These are phyloP conservation scores for Loriculus beryllinus DNA, from an alignment of 2,797 vertebrate species.

Conservation along the genomic window DNA sequence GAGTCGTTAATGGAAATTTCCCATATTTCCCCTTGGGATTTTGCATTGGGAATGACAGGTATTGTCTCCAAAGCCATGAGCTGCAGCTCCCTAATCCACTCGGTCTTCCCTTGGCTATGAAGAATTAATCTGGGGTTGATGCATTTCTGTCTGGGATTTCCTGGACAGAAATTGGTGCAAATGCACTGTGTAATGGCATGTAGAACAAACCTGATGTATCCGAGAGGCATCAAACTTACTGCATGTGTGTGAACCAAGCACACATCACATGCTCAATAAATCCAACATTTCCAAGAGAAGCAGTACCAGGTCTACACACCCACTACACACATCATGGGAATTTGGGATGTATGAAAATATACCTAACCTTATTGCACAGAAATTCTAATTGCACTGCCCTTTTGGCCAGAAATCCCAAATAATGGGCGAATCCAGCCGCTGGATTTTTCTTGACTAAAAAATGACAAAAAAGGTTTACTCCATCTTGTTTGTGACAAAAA, in stretches of 20 bases:
- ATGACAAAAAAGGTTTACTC: background rate
- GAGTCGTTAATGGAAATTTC: background rate
- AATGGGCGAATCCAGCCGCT: background rate
- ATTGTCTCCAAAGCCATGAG: background rate
- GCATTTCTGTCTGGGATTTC: background rate
- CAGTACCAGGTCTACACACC: background rate
- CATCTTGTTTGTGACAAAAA: background rate
- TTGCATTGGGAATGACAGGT: background rate
- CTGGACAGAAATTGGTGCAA: background rate
- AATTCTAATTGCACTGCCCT: background rate
- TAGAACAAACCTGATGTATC: background rate
- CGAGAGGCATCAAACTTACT: background rate
- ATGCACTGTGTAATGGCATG: background rate
- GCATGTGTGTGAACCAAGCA: background rate
- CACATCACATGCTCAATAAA: fast-evolving
- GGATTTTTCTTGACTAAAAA: background rate
- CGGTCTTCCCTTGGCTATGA: background rate
- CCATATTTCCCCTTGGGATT: background rate
- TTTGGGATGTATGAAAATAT: background rate
- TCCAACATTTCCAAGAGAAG: background rate
- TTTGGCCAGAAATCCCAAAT: background rate
- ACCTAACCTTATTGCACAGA: background rate
- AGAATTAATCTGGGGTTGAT: background rate
- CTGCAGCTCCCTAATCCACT: background rate
- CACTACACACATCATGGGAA: background rate